phyloP scores from a whole-genome alignment of 2,113 vertebrate genomes.

The Perca fluviatilis region DNA sequence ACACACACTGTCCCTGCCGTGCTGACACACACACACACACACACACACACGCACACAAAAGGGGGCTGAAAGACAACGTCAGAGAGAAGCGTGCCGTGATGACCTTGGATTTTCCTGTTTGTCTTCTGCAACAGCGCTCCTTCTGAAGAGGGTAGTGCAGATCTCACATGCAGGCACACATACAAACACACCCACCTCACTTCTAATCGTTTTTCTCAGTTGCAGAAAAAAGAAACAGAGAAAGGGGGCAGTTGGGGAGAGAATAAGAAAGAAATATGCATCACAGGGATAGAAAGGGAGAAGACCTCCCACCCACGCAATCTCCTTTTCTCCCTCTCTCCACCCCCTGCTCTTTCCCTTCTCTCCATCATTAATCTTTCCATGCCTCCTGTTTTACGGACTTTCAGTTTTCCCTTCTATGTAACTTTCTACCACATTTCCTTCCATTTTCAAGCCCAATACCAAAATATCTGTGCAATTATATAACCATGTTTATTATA shows the following conservation, averaged over 20 bases:
- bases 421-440: conserved; percentile 32
- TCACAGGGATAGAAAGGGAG: conserved; percentile 43
- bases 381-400: conserved; percentile 34
- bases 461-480: conserved; percentile 3
- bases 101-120: conserved; percentile 84
- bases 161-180: conserved; percentile 47
- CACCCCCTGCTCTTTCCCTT: conserved; percentile 36
- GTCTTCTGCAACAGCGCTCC: conserved; percentile 63
- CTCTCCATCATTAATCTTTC: conserved; percentile 49
- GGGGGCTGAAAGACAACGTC: conserved; percentile 63
- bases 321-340: conserved; percentile 41
- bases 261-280: conserved; percentile 40
- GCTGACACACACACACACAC: conserved; percentile 16
- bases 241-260: not conserved
- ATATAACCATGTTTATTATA: conserved; percentile 11
- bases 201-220: conserved; percentile 52
- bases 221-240: conserved; percentile 5
- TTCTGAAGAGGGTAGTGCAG: conserved; percentile 56
- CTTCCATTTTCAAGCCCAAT: conserved; percentile 1
- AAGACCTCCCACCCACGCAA: conserved; percentile 64
- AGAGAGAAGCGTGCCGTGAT: conserved; percentile 70
- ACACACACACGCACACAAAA: conserved; percentile 25
- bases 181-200: conserved; percentile 43
- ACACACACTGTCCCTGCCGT: conserved; percentile 48
- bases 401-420: conserved; percentile 26